Conservation (phyloP, 2,888 invertebrate genomes). For the Nebria brevicollis region DNA sequence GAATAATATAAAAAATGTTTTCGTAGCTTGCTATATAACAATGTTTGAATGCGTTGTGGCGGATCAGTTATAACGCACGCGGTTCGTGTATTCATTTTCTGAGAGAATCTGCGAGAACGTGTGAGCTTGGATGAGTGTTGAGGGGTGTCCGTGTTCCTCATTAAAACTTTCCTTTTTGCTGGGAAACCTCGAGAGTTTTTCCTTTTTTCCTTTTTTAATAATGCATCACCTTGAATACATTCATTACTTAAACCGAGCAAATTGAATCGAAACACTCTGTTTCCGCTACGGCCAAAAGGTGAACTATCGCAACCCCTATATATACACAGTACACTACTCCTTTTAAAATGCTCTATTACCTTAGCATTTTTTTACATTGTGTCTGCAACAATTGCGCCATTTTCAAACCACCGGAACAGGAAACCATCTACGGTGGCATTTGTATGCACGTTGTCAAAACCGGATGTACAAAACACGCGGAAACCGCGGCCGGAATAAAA, state of each 20-base stretch:
- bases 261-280: neutral
- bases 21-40: neutral
- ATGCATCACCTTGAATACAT: slow-evolving; percentile 19
- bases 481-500: slow-evolving; percentile 35
- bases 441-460: slow-evolving; percentile 28
- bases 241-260: neutral
- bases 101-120: neutral
- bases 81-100: neutral
- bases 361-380: neutral
- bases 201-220: slow-evolving; percentile 26
- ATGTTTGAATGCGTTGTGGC: neutral
- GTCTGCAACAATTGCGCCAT: neutral
- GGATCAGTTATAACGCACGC: no score
- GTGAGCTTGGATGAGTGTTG: neutral
- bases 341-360: neutral
- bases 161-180: slow-evolving; percentile 37
- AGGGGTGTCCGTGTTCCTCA: slow-evolving; percentile 23
- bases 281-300: neutral
- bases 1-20: no score
- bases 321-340: neutral
- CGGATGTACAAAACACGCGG: slow-evolving; percentile 37
- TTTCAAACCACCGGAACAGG: slow-evolving; percentile 20
- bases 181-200: slow-evolving; percentile 22
- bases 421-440: slow-evolving; percentile 22
- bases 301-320: neutral